Percentiles rank a stretch among this genome's conserved stretches.
Evolutionary conservation across 2,888 invertebrate species (phyloP).

Genomic region (Cryptocephalus moraei): DNA sequence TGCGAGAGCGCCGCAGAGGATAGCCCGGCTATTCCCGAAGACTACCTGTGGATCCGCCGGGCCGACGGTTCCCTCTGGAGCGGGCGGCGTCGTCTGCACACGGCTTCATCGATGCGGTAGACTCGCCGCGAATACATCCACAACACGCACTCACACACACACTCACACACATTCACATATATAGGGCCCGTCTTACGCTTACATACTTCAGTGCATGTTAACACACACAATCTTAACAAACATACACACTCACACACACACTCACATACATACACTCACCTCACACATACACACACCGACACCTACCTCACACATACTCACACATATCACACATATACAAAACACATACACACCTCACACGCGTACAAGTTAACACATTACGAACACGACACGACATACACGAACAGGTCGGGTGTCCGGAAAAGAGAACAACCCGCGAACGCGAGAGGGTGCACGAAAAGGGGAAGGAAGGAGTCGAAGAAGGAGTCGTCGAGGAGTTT

Average conservation of each 20-base stretch:
- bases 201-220: constrained; percentile 25
- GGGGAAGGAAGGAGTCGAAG: background rate
- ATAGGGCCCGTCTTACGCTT: constrained; percentile 26
- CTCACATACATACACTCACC: background rate
- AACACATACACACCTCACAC: constrained; percentile 2
- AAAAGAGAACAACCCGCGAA: background rate
- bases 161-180: constrained; percentile 20
- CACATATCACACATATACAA: constrained; percentile 13
- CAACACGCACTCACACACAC: constrained; percentile 23
- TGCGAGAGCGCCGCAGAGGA: too few relatives aligned
- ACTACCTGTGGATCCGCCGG: too few relatives aligned
- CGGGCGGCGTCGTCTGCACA: background rate
- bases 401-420: background rate
- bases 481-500: background rate
- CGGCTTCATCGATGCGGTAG: constrained; percentile 13
- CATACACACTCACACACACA: background rate
- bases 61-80: too few relatives aligned
- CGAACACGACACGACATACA: too few relatives aligned
- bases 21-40: too few relatives aligned
- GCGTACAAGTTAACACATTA: too few relatives aligned
- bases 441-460: background rate
- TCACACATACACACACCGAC: background rate
- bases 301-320: constrained; percentile 5
- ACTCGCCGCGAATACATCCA: constrained; percentile 20
- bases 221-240: constrained; percentile 16